A percentile compares a stretch with the other conserved stretches of the same genome.
These are phyloP conservation scores for Limnephilus rhombicus DNA, from an alignment of 2,888 invertebrate genomes.

Conservation along the genomic window DNA sequence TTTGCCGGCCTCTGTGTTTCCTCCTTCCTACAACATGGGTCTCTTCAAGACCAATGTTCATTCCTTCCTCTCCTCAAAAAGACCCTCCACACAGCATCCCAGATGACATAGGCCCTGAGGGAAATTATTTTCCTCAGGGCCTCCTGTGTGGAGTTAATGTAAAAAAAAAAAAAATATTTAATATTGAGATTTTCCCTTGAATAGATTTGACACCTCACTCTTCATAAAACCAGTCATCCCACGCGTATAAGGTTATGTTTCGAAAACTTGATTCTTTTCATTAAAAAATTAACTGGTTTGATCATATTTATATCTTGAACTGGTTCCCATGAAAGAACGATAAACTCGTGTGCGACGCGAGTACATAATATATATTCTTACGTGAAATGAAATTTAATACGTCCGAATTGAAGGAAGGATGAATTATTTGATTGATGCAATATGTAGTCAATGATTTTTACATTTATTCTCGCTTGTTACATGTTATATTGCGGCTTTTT, in stretches of 20 bases:
- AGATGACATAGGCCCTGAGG: too few species aligned
- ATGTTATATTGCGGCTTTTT: not conserved
- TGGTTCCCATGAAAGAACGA: conserved; percentile 31
- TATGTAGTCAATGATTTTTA: not conserved
- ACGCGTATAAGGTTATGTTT: conserved; percentile 38
- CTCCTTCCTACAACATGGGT: too few species aligned
- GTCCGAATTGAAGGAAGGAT: not conserved
- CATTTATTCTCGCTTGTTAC: not conserved
- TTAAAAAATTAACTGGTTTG: conserved; percentile 35
- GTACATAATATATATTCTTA: not conserved
- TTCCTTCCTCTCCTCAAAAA: too few species aligned
- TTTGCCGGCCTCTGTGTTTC: too few species aligned
- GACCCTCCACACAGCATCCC: too few species aligned
- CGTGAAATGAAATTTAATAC: not conserved
- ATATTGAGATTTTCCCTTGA: not conserved
- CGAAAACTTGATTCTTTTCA: conserved; percentile 20
- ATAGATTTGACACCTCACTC: not conserved
- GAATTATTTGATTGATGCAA: not conserved
- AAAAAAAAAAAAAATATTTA: too few species aligned
- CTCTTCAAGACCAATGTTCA: too few species aligned
- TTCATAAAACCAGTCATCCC: not conserved
- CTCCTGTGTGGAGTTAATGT: too few species aligned
- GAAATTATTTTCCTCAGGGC: too few species aligned
- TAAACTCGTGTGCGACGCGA: not conserved
- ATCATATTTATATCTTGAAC: conserved; percentile 31